A percentile compares a stretch with the other conserved stretches of the same genome.
Conservation (phyloP, 2,113 vertebrate species). For the Equus quagga region DNA sequence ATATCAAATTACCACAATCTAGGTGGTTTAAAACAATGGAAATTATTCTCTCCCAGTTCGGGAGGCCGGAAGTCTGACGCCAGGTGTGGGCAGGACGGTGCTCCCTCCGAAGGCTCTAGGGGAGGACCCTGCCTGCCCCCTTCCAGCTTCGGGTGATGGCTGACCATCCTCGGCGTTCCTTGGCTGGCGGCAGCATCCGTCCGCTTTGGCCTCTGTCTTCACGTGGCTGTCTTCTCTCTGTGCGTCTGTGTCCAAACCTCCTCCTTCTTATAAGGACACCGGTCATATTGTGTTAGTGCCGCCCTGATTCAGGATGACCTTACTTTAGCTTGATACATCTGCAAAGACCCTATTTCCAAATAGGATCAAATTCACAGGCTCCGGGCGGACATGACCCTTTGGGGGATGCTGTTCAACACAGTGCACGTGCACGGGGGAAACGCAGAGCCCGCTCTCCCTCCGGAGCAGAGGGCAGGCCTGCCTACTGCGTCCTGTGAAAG, state of each 20-base stretch:
- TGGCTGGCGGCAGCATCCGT: accelerated
- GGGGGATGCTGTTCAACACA: accelerated
- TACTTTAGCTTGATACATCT: not conserved
- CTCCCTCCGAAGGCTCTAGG: too few relatives aligned
- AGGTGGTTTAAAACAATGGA: not conserved
- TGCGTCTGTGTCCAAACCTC: not conserved
- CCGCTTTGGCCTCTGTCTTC: not conserved
- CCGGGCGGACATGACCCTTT: not conserved
- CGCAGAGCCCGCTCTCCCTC: not conserved
- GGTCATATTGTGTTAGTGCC: not conserved
- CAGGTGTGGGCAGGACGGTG: not conserved
- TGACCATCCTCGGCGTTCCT: accelerated
- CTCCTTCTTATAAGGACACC: not conserved
- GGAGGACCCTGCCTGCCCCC: not conserved
- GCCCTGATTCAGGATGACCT: accelerated
- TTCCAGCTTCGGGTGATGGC: not conserved
- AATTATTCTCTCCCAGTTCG: not conserved
- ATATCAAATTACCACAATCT: too few relatives aligned
- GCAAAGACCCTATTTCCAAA: not conserved
- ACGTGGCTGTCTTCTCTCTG: accelerated
- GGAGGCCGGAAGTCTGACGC: not conserved
- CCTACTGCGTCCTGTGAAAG: not conserved
- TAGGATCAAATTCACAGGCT: not conserved
- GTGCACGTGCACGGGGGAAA: not conserved
- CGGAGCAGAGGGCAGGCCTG: not conserved